These are phyloP conservation scores for Eptesicus fuscus DNA, from an alignment of 2,113 vertebrate genomes.

Conservation along the genomic window DNA sequence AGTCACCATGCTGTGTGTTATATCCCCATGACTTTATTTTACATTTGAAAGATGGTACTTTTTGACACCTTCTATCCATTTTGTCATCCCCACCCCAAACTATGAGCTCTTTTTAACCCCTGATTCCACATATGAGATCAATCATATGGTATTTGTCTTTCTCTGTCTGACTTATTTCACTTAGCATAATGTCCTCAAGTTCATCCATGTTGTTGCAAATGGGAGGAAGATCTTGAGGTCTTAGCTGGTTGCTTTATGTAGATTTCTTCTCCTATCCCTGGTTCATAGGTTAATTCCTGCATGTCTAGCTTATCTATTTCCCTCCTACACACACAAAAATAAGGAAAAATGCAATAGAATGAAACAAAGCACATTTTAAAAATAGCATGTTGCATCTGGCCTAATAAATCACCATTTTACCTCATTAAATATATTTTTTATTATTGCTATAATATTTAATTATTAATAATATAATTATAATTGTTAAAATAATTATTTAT, in stretches of 20 bases:
- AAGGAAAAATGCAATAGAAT: neutral
- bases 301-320: neutral
- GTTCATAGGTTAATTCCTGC: neutral
- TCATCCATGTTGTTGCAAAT: neutral
- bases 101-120: neutral
- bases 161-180: neutral
- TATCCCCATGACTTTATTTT: neutral
- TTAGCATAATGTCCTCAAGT: neutral
- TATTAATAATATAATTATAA: neutral
- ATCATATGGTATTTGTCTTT: neutral
- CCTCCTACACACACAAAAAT: neutral
- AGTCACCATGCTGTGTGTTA: neutral
- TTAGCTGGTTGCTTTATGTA: neutral
- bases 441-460: neutral
- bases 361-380: slow-evolving; percentile 4
- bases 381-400: neutral
- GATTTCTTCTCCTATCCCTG: neutral
- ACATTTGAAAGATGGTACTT: no score
- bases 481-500: neutral
- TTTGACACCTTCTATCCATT: neutral
- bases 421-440: neutral
- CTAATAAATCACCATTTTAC: neutral
- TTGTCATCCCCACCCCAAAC: neutral
- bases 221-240: neutral
- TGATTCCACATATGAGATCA: neutral